Base-by-base conservation (phyloP, 2,797 vertebrate genomes). In the Typhlichthys eigenmanni region DNA sequence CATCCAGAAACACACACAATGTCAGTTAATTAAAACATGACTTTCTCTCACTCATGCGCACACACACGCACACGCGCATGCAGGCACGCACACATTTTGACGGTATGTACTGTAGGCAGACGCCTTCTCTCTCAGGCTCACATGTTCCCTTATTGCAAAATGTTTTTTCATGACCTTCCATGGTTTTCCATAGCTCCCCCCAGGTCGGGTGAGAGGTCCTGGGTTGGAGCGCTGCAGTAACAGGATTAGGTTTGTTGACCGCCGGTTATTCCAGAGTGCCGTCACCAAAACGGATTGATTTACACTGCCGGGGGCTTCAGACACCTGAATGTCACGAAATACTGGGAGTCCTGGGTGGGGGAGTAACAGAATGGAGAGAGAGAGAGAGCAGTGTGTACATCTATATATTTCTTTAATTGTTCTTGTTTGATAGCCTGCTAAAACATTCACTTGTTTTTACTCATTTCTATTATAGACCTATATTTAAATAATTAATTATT, bases 231-330 rank as follows among this genome's bases (percentile, higher is more conserved):
- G 34, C 55, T 16, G 34, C 50, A 38, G 54, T 69, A 78, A 75
- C 64, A 75, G 59, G 75, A 81, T 83, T 83, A 79, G 8, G 58
- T 71, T 43, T 75, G 65, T 63, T 62, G 64, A 74, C 76, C 58
- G 49, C 38, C 48, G 70, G 63, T 64, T 63, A 75, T 80, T 83
- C 64, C 62, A 54, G 72, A 71, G 60, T 60, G 32, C 66, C 60
- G 64, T 55, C 63, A 82, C 82, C 70, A 78, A 79, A 79, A 79
- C 79, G 38, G 69, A 76, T 82, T 82, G 81, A 84, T 84, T 86
- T 80, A 68, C 60, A 56, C 70, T 48, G 29, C 62, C 43, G 13
- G 60, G 46, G 53, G 70, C 53, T 65, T 69, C 57, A 63, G 64
- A 69, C 74, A 67, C 68, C 76, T 66, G 72, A 83, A 85, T 79